Evolutionary conservation across 2,113 vertebrate species (phyloP), one percentile per base, ranked within the genome.

Genomic region (Periophthalmus modestus): DNA sequence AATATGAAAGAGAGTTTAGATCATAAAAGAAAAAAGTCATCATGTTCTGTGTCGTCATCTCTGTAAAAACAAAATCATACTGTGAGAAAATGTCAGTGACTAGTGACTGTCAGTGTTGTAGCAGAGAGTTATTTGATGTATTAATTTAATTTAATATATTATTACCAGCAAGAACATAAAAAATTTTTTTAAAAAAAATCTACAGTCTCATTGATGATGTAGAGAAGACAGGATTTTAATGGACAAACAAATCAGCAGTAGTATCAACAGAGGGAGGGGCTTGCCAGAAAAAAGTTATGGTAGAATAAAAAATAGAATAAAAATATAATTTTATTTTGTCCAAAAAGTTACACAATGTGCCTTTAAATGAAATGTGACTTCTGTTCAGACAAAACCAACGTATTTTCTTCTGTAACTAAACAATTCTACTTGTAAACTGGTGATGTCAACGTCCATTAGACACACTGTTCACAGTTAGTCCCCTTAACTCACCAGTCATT

Each of bases 1-100:
- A 80, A 78, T 74, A 73, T 73, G 39, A 77, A 77, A 58, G 57
- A 58, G 69, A 83, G 79, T 79, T 80, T 70, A 71, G 71, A 76
- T 74, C 68, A 77, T 66, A 86, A 89, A 88, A 67, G 80, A 66
- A 55, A 75, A 34, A 61, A 80, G 72, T 19, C 55, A 2, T 54
- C n/a, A n/a, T 77, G 39, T 68, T 66, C 69, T 43, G 57, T 52
- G 1, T 28, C 10, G 13, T 59, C 16, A 59, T 59, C 28, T 59
- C 23, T 24, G 2, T 59, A 28, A 14, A 7, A 34, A 16, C 28
- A 62, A 62, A 62, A 34, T 18, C 0, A 33, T 6, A 34, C 28
- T 7, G 7, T 34, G 28, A 34, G 59, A 62, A 34, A 62, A 15
- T 15, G 28, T 18, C 59, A n/a, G 52, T n/a, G 16, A 21, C n/a